phyloP scores from a whole-genome alignment of 92 coral and sea anemone genomes.

The Siderastrea siderea region DNA sequence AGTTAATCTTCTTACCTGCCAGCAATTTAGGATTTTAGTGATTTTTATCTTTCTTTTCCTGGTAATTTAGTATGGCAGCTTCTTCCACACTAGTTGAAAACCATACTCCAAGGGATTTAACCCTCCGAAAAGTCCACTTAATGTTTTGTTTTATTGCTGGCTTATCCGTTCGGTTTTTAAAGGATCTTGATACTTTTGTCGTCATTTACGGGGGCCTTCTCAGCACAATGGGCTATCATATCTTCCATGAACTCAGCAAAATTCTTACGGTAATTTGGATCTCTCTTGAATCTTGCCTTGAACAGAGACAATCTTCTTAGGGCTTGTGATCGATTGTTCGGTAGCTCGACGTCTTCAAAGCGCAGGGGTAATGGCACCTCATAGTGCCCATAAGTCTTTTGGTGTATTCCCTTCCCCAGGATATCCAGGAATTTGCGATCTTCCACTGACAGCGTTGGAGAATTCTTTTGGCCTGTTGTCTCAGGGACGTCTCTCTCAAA shows the following conservation, averaged over 20 bases:
- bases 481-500: conserved; percentile 69
- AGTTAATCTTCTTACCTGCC: no score
- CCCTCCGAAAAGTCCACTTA: no score
- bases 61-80: no score
- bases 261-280: conserved; percentile 33
- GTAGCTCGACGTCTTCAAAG: conserved; percentile 20
- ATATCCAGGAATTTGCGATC: conserved; percentile 57
- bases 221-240: conserved; percentile 40
- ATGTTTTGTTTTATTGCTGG: no score
- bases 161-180: no score
- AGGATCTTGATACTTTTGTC: not conserved
- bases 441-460: conserved; percentile 46
- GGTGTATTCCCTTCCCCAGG: conserved; percentile 28
- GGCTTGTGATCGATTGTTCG: conserved; percentile 54
- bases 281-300: conserved; percentile 37
- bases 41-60: no score
- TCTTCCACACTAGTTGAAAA: no score
- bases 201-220: not conserved
- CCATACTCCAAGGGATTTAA: no score
- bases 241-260: conserved; percentile 55
- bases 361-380: conserved; percentile 55
- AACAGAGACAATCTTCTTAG: conserved; percentile 42
- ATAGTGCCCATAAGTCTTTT: conserved; percentile 56
- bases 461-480: not conserved
- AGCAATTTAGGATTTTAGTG: no score